Evolutionary conservation across 2,888 invertebrate genomes (phyloP).

Genomic region (Liopterus haemorrhoidalis): DNA sequence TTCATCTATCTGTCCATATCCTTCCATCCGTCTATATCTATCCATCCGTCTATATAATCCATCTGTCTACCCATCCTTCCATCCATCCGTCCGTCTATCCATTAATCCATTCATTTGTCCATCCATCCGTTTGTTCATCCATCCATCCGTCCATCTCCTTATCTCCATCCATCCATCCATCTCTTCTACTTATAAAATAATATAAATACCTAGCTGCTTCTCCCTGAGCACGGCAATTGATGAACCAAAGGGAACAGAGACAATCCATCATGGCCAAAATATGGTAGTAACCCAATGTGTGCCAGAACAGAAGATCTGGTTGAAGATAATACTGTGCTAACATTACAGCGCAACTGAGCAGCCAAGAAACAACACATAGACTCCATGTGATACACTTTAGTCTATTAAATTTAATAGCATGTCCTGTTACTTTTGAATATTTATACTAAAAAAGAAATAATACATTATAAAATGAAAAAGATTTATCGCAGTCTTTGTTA

Average conservation of each 20-base stretch:
- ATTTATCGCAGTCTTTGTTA: background rate
- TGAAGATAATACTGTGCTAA: slow-evolving; percentile 65
- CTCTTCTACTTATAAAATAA: too few relatives aligned
- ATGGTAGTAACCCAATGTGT: slow-evolving; percentile 66
- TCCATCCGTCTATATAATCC: too few relatives aligned
- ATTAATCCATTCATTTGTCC: too few relatives aligned
- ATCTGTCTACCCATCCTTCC: too few relatives aligned
- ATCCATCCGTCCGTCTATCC: too few relatives aligned
- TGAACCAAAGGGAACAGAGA: slow-evolving; percentile 62
- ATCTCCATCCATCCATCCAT: too few relatives aligned
- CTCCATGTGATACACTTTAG: slow-evolving; percentile 58
- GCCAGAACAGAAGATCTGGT: slow-evolving; percentile 66
- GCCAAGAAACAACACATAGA: slow-evolving; percentile 62
- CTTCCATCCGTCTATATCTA: too few relatives aligned
- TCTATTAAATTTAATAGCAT: slow-evolving; percentile 60
- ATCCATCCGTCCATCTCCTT: too few relatives aligned
- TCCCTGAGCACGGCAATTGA: slow-evolving; percentile 44
- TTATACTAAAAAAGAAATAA: slow-evolving; percentile 48
- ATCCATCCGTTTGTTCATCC: too few relatives aligned
- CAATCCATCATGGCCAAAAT: slow-evolving; percentile 70
- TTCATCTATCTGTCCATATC: too few relatives aligned
- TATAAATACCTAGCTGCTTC: too few relatives aligned
- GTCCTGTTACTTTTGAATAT: slow-evolving; percentile 57
- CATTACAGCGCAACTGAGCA: slow-evolving; percentile 58
- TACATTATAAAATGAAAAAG: background rate